These are phyloP conservation scores for Campylomormyrus numenius DNA, from an alignment of 2,113 vertebrate genomes.

Conservation along the genomic window DNA sequence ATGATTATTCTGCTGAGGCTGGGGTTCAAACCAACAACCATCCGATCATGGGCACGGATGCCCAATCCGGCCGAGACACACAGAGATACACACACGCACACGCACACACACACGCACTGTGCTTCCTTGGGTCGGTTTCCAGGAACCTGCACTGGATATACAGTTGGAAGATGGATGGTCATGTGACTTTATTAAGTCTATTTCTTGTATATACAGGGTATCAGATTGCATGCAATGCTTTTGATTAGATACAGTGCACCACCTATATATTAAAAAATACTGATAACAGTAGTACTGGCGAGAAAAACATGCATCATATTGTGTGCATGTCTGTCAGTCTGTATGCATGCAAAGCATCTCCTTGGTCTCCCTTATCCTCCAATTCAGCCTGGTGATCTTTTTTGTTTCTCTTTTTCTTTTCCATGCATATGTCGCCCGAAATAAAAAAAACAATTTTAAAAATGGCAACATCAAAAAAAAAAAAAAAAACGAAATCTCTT, in stretches of 20 bases:
- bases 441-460: slow-evolving; percentile 11
- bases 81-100: background rate
- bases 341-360: background rate
- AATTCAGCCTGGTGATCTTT: background rate
- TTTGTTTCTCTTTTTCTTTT: background rate
- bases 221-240: background rate
- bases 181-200: background rate
- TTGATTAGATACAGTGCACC: background rate
- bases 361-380: background rate
- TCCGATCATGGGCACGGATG: background rate
- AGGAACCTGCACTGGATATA: background rate
- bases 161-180: background rate
- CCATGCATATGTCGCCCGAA: slow-evolving; percentile 5
- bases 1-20: background rate
- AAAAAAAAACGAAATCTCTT: background rate
- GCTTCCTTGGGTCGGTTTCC: background rate
- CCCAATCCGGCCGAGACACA: background rate
- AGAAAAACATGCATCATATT: background rate
- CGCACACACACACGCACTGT: background rate
- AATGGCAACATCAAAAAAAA: slow-evolving; percentile 21
- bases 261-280: background rate
- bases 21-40: background rate
- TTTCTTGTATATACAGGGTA: background rate
- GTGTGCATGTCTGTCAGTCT: background rate
- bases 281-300: background rate